phyloP scores from a whole-genome alignment of 2,888 invertebrate genomes.

The Perizoma affinitatum region DNA sequence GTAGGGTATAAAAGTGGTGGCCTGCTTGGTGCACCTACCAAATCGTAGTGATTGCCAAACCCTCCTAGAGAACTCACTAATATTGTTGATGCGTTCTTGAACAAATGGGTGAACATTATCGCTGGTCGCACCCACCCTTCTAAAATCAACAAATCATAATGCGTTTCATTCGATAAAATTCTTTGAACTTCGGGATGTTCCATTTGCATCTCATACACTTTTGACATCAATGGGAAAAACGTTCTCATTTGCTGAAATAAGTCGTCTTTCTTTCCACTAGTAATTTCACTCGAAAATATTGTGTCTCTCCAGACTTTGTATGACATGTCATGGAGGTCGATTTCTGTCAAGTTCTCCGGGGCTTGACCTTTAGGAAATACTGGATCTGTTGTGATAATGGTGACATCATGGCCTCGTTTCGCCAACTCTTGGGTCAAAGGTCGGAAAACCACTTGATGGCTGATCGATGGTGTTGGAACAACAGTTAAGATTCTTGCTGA shows the following conservation, averaged over 20 bases:
- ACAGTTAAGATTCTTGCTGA: slow-evolving; percentile 60
- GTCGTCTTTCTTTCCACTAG: slow-evolving; percentile 20
- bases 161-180: slow-evolving; percentile 20
- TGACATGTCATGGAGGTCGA: slow-evolving; percentile 51
- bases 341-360: slow-evolving; percentile 56
- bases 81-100: slow-evolving; percentile 59
- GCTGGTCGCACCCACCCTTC: slow-evolving; percentile 39
- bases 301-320: slow-evolving; percentile 42
- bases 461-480: slow-evolving; percentile 60
- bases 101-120: slow-evolving; percentile 33
- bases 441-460: slow-evolving; percentile 66
- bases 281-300: slow-evolving; percentile 16
- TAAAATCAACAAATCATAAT: slow-evolving; percentile 39
- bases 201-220: slow-evolving; percentile 29
- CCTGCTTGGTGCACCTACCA: slow-evolving; percentile 61
- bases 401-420: slow-evolving; percentile 66
- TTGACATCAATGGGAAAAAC: slow-evolving; percentile 14
- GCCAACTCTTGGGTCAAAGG: slow-evolving; percentile 60
- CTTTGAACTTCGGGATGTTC: slow-evolving; percentile 25
- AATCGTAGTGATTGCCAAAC: slow-evolving; percentile 45
- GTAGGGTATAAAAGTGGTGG: slow-evolving; percentile 52
- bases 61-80: slow-evolving; percentile 60
- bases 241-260: slow-evolving; percentile 15
- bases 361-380: slow-evolving; percentile 43
- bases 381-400: slow-evolving; percentile 64